These are phyloP conservation scores for Carapus acus DNA, from an alignment of 2,797 vertebrate genomes.

Conservation along the genomic window DNA sequence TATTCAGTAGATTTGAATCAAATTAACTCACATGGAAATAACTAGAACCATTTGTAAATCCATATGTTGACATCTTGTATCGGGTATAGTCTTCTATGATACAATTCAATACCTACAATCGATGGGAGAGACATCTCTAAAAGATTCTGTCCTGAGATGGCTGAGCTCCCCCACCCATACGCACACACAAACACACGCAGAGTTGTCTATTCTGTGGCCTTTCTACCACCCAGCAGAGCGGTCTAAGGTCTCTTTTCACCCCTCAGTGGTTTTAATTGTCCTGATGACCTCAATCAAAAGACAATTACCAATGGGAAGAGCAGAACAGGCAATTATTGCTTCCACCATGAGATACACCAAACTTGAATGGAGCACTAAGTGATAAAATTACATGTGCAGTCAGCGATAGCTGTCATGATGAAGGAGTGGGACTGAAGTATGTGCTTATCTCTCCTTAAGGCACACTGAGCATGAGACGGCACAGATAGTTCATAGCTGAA, in stretches of 20 bases:
- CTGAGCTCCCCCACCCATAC: too few species aligned
- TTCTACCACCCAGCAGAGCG: slow-evolving; percentile 51
- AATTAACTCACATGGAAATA: background rate
- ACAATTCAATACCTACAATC: slow-evolving; percentile 39
- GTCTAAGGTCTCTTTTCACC: slow-evolving; percentile 71
- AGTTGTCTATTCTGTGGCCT: slow-evolving; percentile 48
- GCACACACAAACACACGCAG: slow-evolving; percentile 22
- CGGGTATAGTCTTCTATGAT: background rate
- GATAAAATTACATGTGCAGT: slow-evolving; percentile 74
- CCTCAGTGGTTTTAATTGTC: slow-evolving; percentile 83
- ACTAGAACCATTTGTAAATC: background rate
- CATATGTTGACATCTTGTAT: background rate
- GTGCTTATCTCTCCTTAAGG: slow-evolving; percentile 42
- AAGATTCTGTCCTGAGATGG: slow-evolving; percentile 35
- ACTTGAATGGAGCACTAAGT: slow-evolving; percentile 80
- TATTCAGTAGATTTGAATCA: too few species aligned
- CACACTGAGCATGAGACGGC: slow-evolving; percentile 40
- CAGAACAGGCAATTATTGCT: slow-evolving; percentile 83
- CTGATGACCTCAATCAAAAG: slow-evolving; percentile 98
- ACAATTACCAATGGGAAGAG: slow-evolving; percentile 85
- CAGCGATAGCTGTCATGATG: slow-evolving; percentile 43
- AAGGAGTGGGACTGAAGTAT: slow-evolving; percentile 44
- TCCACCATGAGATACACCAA: slow-evolving; percentile 77
- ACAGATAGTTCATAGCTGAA: slow-evolving; percentile 50
- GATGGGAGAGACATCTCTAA: slow-evolving; percentile 38